Base-by-base conservation (phyloP, 2,113 vertebrate genomes). In the Scomber colias region DNA sequence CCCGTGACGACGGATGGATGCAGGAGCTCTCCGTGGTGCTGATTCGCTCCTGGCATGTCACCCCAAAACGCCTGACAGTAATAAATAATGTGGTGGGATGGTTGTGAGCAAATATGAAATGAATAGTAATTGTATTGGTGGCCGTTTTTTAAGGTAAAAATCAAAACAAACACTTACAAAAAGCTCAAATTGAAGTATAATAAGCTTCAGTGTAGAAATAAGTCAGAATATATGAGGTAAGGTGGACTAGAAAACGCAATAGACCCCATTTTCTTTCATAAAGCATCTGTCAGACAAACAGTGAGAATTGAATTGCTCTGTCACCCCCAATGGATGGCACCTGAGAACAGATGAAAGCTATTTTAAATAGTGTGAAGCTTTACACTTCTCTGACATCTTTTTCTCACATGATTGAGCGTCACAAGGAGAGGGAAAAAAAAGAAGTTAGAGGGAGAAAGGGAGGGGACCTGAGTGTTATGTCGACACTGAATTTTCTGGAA, bases 21-120 rank as follows among this genome's bases (percentile, higher is more conserved):
- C 63, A 53, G 86, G 87, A 85, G 71, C 79, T 87, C 14, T 88
- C 81, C 73, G 0, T 62, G 75, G 75, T 87, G 49, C 88, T 87
- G 79, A 87, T 86, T 91, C 80, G 87, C 68, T 78, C 8, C 17
- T 46, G 67, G 27, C 21, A 60, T 60, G 45, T 84, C 84, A 83
- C 55, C 65, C 30, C 40, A 46, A 84, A 86, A 81, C 69, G 66
- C 71, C 85, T 81, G 81, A 76, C 55, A 31, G 60, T 53, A 68
- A 71, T 79, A 21, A 68, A 60, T 74, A 65, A 77, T 67, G 21
- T 50, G 55, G 54, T 0, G 17, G 30, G 30, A 31, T 31, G 62
- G 57, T 71, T 67, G 11, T 59, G 21, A 80, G 54, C 8, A 12
- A 16, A 35, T 7, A 19, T 65, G 45, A 64, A 16, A 70, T 48